Conservation (phyloP, 2,797 vertebrate species). For the Pygocentrus nattereri region DNA sequence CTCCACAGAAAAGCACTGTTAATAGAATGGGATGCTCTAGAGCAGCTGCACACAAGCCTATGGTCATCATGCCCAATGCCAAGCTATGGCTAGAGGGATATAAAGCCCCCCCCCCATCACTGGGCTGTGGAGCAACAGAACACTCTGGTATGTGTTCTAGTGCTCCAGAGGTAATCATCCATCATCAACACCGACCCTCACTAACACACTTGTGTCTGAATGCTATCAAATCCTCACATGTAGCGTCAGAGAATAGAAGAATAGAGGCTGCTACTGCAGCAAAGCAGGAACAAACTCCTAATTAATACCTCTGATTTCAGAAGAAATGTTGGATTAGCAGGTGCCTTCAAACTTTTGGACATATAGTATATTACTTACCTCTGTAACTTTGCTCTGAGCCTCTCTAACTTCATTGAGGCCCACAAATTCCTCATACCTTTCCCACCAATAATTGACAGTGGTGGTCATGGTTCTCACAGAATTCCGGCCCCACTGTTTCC, state of each 20-base stretch:
- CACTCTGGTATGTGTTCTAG: too few species aligned
- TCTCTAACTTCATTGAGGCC: constrained; percentile 91
- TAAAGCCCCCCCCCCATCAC: too few species aligned
- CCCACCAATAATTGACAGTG: constrained; percentile 88
- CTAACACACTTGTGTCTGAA: too few species aligned
- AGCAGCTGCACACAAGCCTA: too few species aligned
- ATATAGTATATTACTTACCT: constrained; percentile 78
- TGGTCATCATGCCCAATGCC: too few species aligned
- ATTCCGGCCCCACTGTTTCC: constrained; percentile 78
- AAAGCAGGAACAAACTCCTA: not conserved
- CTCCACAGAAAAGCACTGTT: too few species aligned
- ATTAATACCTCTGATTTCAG: not conserved
- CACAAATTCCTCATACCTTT: constrained; percentile 93
- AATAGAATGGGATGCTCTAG: too few species aligned
- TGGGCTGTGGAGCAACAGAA: too few species aligned
- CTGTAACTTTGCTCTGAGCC: constrained; percentile 91
- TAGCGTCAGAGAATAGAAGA: not conserved
- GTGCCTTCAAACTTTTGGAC: not conserved
- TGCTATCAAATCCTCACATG: not conserved
- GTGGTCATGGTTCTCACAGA: constrained; percentile 72
- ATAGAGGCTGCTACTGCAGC: not conserved
- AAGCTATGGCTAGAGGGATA: too few species aligned
- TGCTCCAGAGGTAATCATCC: too few species aligned
- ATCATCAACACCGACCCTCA: too few species aligned
- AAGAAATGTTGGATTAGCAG: not conserved